phyloP scores from a whole-genome alignment of 2,113 vertebrate genomes.

The Tor tambroides region DNA sequence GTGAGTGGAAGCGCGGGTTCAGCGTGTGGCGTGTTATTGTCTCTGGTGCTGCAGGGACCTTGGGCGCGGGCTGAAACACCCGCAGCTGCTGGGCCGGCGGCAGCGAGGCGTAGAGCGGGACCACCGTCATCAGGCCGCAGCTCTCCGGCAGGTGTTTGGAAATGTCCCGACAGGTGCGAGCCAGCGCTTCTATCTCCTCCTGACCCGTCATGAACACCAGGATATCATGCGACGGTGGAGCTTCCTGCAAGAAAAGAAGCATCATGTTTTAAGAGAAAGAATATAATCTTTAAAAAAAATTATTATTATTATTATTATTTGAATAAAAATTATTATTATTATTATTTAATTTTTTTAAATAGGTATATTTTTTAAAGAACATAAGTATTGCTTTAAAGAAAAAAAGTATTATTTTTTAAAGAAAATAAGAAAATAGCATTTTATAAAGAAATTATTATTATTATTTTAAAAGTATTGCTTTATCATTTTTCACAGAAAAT shows the following conservation, averaged over 20 bases:
- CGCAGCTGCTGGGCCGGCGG: slow-evolving; percentile 89
- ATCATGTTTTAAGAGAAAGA: neutral
- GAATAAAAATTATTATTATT: no score
- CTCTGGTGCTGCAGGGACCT: slow-evolving; percentile 74
- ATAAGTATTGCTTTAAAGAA: no score
- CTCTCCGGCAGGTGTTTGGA: slow-evolving; percentile 87
- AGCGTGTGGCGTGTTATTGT: neutral
- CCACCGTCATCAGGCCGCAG: slow-evolving; percentile 82
- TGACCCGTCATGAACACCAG: slow-evolving; percentile 97
- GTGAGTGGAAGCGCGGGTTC: neutral
- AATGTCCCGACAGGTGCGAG: slow-evolving; percentile 90
- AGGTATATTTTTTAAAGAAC: no score
- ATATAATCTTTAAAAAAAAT: no score
- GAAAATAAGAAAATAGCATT: no score
- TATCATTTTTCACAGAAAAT: no score
- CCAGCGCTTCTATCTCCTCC: slow-evolving; percentile 97
- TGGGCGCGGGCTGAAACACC: slow-evolving; percentile 87
- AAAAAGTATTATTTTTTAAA: no score
- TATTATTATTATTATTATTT: no score
- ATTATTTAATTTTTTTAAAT: no score
- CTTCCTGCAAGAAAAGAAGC: slow-evolving; percentile 78
- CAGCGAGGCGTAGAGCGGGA: slow-evolving; percentile 92
- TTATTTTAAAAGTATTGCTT: no score
- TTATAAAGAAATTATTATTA: no score
- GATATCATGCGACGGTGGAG: slow-evolving; percentile 87